phyloP scores from a whole-genome alignment of 2,113 vertebrate genomes.

The Proteles cristata region DNA sequence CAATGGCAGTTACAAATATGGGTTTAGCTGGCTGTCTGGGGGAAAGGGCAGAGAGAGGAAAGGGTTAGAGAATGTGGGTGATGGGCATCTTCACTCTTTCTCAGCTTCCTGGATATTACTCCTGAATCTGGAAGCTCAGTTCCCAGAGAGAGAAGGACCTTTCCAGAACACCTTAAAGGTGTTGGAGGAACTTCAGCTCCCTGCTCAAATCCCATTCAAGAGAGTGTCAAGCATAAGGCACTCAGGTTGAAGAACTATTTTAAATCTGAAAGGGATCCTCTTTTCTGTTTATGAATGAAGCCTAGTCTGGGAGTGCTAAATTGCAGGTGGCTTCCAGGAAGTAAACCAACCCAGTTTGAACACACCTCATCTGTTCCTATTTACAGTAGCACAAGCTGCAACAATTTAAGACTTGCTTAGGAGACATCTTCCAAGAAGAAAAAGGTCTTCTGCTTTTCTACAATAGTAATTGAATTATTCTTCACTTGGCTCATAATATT shows the following conservation, averaged over 20 bases:
- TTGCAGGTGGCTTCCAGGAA: not conserved
- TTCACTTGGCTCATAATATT: not conserved
- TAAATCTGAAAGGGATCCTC: not conserved
- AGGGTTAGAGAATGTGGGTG: not conserved
- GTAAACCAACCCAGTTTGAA: not conserved
- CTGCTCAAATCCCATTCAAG: not conserved
- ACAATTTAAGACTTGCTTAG: not conserved
- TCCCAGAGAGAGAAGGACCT: not conserved
- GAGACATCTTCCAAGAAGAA: not conserved
- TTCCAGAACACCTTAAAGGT: not conserved
- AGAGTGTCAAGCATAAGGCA: not conserved
- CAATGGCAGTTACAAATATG: not conserved
- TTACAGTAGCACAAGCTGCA: not conserved
- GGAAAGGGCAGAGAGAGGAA: not conserved
- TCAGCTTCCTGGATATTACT: not conserved
- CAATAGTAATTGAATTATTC: not conserved
- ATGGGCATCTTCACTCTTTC: not conserved
- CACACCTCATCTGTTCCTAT: not conserved
- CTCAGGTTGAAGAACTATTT: not conserved
- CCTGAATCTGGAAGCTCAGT: not conserved
- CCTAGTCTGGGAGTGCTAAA: not conserved
- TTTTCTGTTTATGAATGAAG: not conserved
- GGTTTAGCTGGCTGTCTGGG: not conserved
- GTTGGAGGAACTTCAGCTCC: not conserved
- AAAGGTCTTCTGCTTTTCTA: not conserved